Base-by-base conservation (phyloP, 2,888 invertebrate genomes). In the Liodrosophila aerea region DNA sequence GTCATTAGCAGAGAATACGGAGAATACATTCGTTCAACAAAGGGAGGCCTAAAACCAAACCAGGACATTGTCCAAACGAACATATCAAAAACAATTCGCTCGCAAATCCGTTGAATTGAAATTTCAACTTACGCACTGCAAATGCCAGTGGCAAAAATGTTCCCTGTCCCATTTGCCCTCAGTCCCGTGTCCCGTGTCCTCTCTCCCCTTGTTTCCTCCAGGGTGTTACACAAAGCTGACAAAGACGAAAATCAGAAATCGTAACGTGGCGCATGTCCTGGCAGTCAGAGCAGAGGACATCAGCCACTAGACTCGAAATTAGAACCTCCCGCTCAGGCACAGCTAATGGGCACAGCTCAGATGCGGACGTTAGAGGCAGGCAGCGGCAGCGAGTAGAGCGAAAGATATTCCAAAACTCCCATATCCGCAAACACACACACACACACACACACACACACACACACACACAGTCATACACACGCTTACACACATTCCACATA, bases 381-480 rank as follows among this genome's bases (percentile, higher is more conserved):
- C 31, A 7, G 16, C 7, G 13, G 51, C 41, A 13, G 16, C 34
- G 45, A 41, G 64, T 52, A 52, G 64, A 70, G 72, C 73, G 74
- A 85, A 83, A 76, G 83, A 81, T 83, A 82, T 83, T 83, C 73
- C 81, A 87, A 80, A 22, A 86, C 86, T 85, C 85, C 88, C 86
- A 87, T 87, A 88, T 87, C 86, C 88, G 82, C 71, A 22, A 2
- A 22, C 22, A 22, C 22, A 22, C 3, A 22, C 22, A 22, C 22
- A 22, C 22, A 22, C 22, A 22, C 3, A 22, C 22, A 22, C 22
- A 22, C 3, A 22, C 5, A 22, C 22, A 22, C 22, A 22, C 22
- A 22, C 22, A 22, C 22, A 22, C 22, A 22, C 22, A 22, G 3
- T 4, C 22, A 22, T 5, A 22, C 22, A 22, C 22, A 22, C 22